phyloP scores from a whole-genome alignment of 2,797 vertebrate species.

The Oreonectes daqikongensis region DNA sequence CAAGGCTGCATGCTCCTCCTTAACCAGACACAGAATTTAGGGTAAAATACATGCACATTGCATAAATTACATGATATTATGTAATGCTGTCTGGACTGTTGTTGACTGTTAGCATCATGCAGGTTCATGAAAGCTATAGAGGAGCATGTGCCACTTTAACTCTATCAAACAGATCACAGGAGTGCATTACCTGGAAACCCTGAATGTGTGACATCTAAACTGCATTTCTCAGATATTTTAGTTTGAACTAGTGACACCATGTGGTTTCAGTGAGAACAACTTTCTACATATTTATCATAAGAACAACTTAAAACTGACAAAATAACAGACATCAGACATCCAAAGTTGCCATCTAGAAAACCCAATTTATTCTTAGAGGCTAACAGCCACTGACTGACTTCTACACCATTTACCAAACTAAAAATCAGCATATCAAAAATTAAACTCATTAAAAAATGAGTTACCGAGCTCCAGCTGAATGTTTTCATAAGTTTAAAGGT shows the following conservation, averaged over 20 bases:
- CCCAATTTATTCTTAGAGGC: not conserved
- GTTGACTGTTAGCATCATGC: no score
- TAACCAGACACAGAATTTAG: no score
- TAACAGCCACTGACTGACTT: not conserved
- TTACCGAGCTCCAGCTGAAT: not conserved
- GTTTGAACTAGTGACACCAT: conserved; percentile 53
- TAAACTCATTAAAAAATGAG: not conserved
- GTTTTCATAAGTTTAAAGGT: not conserved
- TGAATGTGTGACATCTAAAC: conserved; percentile 16
- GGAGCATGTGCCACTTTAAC: not conserved
- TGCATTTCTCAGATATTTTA: conserved; percentile 29
- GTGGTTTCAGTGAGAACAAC: conserved; percentile 38
- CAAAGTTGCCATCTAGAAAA: no score
- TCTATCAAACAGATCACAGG: not conserved
- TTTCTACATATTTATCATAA: not conserved
- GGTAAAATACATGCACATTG: no score
- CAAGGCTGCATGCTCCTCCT: no score
- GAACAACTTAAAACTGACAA: not conserved
- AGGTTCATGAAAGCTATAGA: no score
- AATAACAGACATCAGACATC: not conserved
- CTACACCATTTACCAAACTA: not conserved
- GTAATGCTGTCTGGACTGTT: no score
- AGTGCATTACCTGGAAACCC: conserved; percentile 16
- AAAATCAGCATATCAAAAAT: not conserved
- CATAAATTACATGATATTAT: no score